phyloP scores from a whole-genome alignment of 2,113 vertebrate species.

The Carollia perspicillata region DNA sequence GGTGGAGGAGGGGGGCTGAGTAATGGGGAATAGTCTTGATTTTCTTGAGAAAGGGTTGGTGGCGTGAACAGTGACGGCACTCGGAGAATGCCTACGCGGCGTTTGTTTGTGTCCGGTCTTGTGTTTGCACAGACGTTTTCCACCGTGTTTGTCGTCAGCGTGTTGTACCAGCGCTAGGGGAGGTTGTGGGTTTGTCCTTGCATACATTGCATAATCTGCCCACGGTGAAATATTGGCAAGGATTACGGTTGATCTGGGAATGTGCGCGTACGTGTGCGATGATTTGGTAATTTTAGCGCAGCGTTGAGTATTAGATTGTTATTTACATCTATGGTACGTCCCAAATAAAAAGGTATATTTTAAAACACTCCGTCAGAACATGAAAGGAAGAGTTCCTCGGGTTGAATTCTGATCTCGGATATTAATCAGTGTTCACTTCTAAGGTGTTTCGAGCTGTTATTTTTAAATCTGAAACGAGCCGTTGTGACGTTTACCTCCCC shows the following conservation, averaged over 20 bases:
- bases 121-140: slow-evolving; percentile 1
- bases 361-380: neutral
- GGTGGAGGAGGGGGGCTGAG: neutral
- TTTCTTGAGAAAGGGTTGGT: neutral
- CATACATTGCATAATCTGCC: slow-evolving; percentile 76
- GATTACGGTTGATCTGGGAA: slow-evolving; percentile 30
- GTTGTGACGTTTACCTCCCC: slow-evolving; percentile 45
- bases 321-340: neutral
- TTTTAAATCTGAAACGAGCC: slow-evolving; percentile 49
- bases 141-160: slow-evolving; percentile 58
- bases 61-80: slow-evolving; percentile 50
- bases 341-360: neutral
- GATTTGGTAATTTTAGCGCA: slow-evolving; percentile 60
- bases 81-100: slow-evolving; percentile 45
- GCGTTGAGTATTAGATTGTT: neutral
- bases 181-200: slow-evolving; percentile 71
- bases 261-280: slow-evolving; percentile 14
- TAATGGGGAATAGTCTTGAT: neutral
- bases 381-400: neutral
- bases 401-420: neutral
- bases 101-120: neutral
- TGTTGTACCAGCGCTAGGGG: slow-evolving; percentile 52
- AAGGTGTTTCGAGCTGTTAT: neutral
- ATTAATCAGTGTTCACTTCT: neutral
- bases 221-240: slow-evolving; percentile 50